Evolutionary conservation across 2,113 vertebrate species (phyloP).

Genomic region (Numenius arquata): DNA sequence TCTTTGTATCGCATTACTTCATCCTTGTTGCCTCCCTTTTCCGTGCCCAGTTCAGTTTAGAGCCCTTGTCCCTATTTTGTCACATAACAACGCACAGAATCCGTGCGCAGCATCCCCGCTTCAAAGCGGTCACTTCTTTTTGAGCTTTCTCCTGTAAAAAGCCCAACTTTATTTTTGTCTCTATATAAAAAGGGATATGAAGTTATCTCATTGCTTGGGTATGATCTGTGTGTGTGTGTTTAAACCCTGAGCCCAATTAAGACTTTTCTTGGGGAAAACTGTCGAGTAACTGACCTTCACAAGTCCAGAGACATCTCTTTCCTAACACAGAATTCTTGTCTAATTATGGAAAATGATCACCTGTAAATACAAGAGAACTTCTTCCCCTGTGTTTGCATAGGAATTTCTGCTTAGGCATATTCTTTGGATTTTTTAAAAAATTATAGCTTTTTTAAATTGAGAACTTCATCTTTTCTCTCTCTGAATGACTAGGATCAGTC

Average conservation of each 20-base stretch:
- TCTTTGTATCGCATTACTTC: rapidly evolving
- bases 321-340: not conserved
- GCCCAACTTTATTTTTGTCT: not conserved
- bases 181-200: rapidly evolving
- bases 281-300: not conserved
- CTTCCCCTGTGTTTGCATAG: not conserved
- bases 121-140: not conserved
- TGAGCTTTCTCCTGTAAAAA: not conserved
- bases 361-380: not conserved
- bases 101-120: not conserved
- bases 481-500: not conserved
- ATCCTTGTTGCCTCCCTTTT: not conserved
- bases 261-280: not conserved
- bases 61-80: not conserved
- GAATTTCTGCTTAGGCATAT: not conserved
- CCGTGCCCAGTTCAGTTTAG: not conserved
- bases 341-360: not conserved
- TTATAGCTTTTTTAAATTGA: not conserved
- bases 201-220: not conserved
- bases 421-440: not conserved
- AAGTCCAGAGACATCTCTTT: not conserved
- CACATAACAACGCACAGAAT: not conserved
- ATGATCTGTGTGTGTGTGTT: not conserved
- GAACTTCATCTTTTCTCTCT: not conserved
- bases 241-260: not conserved